Conservation (phyloP, 2,888 invertebrate species). For the Mesochorus sp. region DNA sequence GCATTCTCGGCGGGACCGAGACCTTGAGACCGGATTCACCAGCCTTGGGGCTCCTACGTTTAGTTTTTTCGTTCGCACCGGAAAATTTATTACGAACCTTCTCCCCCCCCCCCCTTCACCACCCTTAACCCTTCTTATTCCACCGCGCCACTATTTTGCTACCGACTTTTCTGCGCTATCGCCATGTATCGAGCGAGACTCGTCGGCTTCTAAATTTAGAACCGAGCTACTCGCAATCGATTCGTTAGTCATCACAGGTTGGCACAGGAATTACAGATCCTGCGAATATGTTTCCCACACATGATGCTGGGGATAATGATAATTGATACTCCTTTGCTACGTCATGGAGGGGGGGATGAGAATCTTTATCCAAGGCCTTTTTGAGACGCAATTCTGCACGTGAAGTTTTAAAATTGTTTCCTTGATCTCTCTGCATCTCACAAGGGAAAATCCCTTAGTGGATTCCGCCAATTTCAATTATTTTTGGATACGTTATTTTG, state of each 20-base stretch:
- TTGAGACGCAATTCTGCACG: neutral
- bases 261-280: neutral
- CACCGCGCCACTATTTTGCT: conserved; percentile 26
- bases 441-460: neutral
- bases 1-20: conserved; percentile 61
- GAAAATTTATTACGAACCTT: conserved; percentile 59
- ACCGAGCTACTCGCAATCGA: neutral
- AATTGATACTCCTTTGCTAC: neutral
- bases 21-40: conserved; percentile 62
- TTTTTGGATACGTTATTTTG: no score
- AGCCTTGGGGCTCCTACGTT: conserved; percentile 58
- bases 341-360: conserved; percentile 31
- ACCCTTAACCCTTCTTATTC: conserved; percentile 22
- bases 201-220: conserved; percentile 47
- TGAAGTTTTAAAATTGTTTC: conserved; percentile 25
- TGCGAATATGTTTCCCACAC: conserved; percentile 23
- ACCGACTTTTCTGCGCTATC: conserved; percentile 15
- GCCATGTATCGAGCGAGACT: neutral
- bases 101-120: conserved; percentile 7
- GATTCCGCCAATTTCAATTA: no score
- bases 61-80: conserved; percentile 56
- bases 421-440: conserved; percentile 38
- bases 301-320: neutral
- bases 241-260: conserved; percentile 3
- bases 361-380: conserved; percentile 26